Evolutionary conservation across 2,797 vertebrate species (phyloP).

Genomic region (Acropternis orthonyx): DNA sequence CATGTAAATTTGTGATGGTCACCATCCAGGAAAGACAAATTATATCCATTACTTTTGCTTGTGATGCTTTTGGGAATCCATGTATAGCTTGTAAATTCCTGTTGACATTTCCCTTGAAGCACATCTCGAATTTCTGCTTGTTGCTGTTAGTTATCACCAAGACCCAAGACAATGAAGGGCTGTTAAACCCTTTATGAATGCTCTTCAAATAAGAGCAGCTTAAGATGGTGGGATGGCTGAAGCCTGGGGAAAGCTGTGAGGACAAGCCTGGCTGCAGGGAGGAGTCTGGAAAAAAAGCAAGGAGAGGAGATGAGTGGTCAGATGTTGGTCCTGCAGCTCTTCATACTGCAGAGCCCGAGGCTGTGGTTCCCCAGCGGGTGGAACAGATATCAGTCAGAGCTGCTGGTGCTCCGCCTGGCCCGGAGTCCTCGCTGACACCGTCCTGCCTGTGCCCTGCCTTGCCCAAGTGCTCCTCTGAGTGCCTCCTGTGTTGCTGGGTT

Average conservation of each 20-base stretch:
- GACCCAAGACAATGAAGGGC: neutral
- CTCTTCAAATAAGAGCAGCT: neutral
- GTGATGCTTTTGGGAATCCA: constrained; percentile 10
- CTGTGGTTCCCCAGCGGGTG: neutral
- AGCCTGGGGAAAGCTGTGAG: neutral
- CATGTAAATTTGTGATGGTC: neutral
- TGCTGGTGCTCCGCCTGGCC: neutral
- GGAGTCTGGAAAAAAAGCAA: neutral
- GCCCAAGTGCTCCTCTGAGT: neutral
- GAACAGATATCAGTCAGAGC: neutral
- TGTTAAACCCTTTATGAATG: neutral
- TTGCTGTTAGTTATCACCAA: neutral
- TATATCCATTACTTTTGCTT: neutral
- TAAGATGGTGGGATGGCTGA: neutral
- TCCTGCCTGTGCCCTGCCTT: neutral
- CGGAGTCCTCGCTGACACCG: neutral
- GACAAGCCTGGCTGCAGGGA: neutral
- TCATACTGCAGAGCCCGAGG: neutral
- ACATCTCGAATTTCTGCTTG: neutral
- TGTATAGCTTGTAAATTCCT: constrained; percentile 1
- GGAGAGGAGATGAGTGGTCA: neutral
- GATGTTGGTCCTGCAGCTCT: neutral
- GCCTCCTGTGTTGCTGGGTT: neutral
- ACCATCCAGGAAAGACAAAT: constrained; percentile 12
- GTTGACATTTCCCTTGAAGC: neutral